Percentiles rank a stretch among this genome's conserved stretches.
Conservation (phyloP, 2,888 invertebrate species). For the Leptinotarsa juncta region DNA sequence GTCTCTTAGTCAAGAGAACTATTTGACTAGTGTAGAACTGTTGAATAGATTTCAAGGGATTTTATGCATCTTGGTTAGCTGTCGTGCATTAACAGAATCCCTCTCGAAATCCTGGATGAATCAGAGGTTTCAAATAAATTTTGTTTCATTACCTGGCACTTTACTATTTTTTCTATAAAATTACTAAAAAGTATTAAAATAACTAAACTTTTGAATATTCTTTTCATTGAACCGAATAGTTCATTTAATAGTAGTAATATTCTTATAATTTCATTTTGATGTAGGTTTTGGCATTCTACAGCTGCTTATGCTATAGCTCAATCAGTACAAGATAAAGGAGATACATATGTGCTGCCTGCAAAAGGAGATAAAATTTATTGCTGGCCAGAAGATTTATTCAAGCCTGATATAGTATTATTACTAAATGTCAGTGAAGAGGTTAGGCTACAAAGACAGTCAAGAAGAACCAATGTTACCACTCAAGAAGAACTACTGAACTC, state of each 20-base stretch:
- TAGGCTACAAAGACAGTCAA: conserved; percentile 59
- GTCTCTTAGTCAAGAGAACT: no score
- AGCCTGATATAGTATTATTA: conserved; percentile 64
- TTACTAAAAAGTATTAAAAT: no score
- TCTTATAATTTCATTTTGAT: conserved; percentile 2
- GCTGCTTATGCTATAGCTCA: conserved; percentile 65
- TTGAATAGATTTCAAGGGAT: no score
- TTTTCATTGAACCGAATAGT: no score
- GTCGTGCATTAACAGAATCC: no score
- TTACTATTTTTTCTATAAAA: no score
- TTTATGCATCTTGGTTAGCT: no score
- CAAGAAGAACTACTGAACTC: conserved; percentile 59
- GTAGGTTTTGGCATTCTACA: conserved; percentile 67
- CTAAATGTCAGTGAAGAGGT: conserved; percentile 64
- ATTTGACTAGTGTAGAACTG: no score
- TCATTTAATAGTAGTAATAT: not conserved
- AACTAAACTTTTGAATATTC: no score
- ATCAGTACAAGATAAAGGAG: conserved; percentile 52
- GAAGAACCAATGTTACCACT: conserved; percentile 53
- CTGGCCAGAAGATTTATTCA: conserved; percentile 66
- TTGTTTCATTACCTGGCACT: no score
- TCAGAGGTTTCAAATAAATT: no score
- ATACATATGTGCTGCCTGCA: conserved; percentile 54
- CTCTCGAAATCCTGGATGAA: no score
- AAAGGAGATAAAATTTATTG: conserved; percentile 58